These are phyloP conservation scores for Lycophotia porphyrea DNA, from an alignment of 2,888 invertebrate genomes.

Conservation along the genomic window DNA sequence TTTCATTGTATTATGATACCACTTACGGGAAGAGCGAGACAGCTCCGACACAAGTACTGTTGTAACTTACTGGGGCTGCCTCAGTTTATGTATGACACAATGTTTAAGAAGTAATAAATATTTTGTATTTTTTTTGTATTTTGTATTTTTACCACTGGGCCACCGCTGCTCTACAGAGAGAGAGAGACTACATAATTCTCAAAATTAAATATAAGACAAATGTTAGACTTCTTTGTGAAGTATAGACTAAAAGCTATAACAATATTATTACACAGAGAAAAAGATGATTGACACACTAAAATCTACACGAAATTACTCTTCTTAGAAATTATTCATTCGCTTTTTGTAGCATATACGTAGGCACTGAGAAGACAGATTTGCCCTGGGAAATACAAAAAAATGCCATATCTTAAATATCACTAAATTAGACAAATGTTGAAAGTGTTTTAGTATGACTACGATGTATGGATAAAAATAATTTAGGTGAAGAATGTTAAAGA, in stretches of 20 bases:
- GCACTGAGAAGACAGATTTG: not conserved
- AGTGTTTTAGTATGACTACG: not conserved
- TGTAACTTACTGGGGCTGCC: too few species aligned
- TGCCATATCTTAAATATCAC: not conserved
- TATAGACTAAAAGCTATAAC: not conserved
- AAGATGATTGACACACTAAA: constrained; percentile 34
- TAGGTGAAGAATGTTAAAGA: not conserved
- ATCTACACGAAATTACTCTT: constrained; percentile 2
- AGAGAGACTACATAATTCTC: not conserved
- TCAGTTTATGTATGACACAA: too few species aligned
- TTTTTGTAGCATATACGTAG: not conserved
- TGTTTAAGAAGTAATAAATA: too few species aligned
- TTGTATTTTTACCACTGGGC: too few species aligned
- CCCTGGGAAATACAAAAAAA: not conserved
- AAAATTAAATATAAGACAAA: not conserved
- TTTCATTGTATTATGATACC: too few species aligned
- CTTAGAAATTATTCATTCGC: constrained; percentile 21
- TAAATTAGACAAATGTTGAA: not conserved
- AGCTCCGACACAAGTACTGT: too few species aligned
- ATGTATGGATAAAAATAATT: not conserved
- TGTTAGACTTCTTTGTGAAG: constrained; percentile 1
- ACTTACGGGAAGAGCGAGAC: too few species aligned
- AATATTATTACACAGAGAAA: constrained; percentile 1
- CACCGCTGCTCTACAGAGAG: too few species aligned
- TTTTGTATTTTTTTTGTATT: too few species aligned